phyloP scores from a whole-genome alignment of 2,797 vertebrate species.

The Cirrhinus mrigala region DNA sequence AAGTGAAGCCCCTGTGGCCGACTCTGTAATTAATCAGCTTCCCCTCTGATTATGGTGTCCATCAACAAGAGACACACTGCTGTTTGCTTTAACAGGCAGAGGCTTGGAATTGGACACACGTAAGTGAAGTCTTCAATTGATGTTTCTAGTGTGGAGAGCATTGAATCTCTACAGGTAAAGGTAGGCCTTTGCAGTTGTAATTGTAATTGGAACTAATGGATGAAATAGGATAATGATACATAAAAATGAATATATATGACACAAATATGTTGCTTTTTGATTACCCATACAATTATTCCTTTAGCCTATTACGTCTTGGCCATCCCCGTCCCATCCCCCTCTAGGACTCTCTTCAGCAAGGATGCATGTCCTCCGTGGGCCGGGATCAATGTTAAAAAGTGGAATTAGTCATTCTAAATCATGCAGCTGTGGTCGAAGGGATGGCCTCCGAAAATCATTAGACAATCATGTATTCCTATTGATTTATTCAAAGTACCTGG shows the following conservation, averaged over 20 bases:
- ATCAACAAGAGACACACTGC: conserved; percentile 68
- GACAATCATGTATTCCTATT: conserved; percentile 99
- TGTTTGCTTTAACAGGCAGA: conserved; percentile 48
- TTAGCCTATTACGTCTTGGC: conserved; percentile 12
- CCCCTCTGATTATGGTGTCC: conserved; percentile 81
- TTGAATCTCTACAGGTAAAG: conserved; percentile 41
- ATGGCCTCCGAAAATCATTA: conserved; percentile 99
- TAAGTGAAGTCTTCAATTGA: conserved; percentile 48
- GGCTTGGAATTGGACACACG: conserved; percentile 42
- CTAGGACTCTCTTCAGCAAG: conserved; percentile 73
- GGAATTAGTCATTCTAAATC: conserved; percentile 99
- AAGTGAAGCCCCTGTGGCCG: conserved; percentile 64
- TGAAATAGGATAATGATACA: neutral
- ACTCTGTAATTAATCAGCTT: conserved; percentile 83
- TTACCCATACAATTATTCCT: conserved; percentile 4
- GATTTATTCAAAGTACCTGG: conserved; percentile 99
- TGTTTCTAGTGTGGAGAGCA: conserved; percentile 38
- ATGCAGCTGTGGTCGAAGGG: conserved; percentile 94
- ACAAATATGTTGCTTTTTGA: neutral
- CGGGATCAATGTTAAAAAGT: conserved; percentile 95
- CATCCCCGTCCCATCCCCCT: conserved; percentile 14
- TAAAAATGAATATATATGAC: neutral
- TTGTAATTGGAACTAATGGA: neutral
- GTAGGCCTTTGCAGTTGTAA: neutral
- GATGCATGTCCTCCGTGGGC: conserved; percentile 76